Conservation (phyloP, 2,113 vertebrate species). For the Chamaea fasciata region DNA sequence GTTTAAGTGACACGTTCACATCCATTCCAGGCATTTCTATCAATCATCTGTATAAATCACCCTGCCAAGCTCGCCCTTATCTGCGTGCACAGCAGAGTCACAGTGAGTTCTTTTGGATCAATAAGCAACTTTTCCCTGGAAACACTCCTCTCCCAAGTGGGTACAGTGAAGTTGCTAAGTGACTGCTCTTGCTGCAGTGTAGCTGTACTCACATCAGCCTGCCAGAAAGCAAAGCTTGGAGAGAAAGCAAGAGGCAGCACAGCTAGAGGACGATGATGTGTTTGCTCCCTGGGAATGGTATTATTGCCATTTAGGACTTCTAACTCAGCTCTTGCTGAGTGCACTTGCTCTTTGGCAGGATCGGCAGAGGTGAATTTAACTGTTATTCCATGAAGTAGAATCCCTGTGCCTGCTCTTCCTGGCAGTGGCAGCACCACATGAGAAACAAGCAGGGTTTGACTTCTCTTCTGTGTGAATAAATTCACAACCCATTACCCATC, state of each 20-base stretch:
- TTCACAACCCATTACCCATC: neutral
- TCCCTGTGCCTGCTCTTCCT: neutral
- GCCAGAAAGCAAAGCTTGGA: neutral
- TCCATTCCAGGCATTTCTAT: neutral
- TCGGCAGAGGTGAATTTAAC: neutral
- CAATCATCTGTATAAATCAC: neutral
- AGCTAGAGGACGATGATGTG: neutral
- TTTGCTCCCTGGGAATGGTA: neutral
- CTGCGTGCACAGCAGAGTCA: neutral
- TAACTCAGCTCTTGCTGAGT: neutral
- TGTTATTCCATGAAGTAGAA: neutral
- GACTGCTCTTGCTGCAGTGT: neutral
- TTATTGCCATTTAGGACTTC: neutral
- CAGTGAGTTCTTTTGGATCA: conserved; percentile 3
- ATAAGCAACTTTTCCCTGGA: neutral
- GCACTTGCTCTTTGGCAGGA: neutral
- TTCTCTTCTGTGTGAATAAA: neutral
- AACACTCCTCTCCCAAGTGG: neutral
- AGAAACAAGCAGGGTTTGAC: neutral
- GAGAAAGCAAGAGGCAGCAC: neutral
- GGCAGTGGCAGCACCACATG: accelerated
- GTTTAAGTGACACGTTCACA: neutral
- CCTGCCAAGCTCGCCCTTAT: neutral
- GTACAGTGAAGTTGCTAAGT: neutral
- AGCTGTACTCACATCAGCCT: neutral